These are phyloP conservation scores for Drosophila pseudoananassae DNA, from an alignment of 1,140 invertebrate genomes.

Conservation along the genomic window DNA sequence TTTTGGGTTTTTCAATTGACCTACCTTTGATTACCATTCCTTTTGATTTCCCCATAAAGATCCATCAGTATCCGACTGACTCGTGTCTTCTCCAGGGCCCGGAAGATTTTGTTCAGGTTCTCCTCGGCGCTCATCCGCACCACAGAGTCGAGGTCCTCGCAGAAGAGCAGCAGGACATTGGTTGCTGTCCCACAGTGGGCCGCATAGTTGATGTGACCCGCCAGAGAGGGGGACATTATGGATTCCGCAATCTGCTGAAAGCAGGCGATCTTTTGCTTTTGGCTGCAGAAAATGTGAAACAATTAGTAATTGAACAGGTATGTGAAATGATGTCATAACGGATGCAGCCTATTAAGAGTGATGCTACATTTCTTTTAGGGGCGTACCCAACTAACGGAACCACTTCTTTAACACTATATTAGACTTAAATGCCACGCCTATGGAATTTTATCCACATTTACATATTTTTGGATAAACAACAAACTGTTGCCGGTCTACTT, in stretches of 20 bases:
- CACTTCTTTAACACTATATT: too few relatives aligned
- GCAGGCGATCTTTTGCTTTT: slow-evolving; percentile 89
- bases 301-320: slow-evolving; percentile 16
- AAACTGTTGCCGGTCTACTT: slow-evolving; percentile 81
- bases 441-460: not conserved
- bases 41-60: slow-evolving; percentile 92
- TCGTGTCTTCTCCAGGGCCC: slow-evolving; percentile 86
- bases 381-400: too few relatives aligned
- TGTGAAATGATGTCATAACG: slow-evolving; percentile 49
- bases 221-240: slow-evolving; percentile 86
- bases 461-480: slow-evolving; percentile 21
- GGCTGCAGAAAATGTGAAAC: slow-evolving; percentile 83
- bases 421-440: not conserved
- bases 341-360: not conserved
- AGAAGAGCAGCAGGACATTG: slow-evolving; percentile 89
- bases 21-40: slow-evolving; percentile 87
- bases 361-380: not conserved
- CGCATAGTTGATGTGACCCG: slow-evolving; percentile 86
- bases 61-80: slow-evolving; percentile 90
- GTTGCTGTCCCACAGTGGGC: slow-evolving; percentile 89
- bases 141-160: slow-evolving; percentile 91
- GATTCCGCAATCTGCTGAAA: slow-evolving; percentile 89
- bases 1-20: not conserved
- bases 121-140: slow-evolving; percentile 92
- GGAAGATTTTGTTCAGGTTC: slow-evolving; percentile 91